Evolutionary conservation across 92 coral and sea anemone genomes (phyloP).

Genomic region (Porites evermanni): DNA sequence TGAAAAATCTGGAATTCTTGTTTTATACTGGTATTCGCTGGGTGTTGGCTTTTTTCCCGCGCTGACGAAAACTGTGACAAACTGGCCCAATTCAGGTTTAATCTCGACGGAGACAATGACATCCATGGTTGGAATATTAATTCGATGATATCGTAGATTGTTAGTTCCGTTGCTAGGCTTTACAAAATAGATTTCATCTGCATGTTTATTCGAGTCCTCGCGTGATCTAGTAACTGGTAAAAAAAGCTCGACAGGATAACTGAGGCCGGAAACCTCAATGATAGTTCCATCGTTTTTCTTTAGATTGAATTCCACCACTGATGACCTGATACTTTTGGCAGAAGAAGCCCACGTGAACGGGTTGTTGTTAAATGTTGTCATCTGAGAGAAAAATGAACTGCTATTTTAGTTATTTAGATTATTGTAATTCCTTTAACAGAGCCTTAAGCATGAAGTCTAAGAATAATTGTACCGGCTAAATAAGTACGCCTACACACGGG

Average conservation of each 20-base stretch:
- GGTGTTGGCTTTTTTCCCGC: constrained; percentile 60
- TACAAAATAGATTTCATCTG: constrained; percentile 45
- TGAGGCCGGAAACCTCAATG: constrained; percentile 56
- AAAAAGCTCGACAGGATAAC: constrained; percentile 64
- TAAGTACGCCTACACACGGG: too few relatives aligned
- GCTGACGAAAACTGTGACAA: constrained; percentile 43
- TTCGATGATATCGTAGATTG: constrained; percentile 59
- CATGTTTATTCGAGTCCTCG: not conserved
- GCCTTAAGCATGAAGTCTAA: too few relatives aligned
- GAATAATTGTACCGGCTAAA: too few relatives aligned
- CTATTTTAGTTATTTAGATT: not conserved
- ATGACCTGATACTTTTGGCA: constrained; percentile 54
- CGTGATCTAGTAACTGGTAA: constrained; percentile 30
- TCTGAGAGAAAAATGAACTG: constrained; percentile 40
- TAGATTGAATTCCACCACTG: constrained; percentile 76
- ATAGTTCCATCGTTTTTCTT: constrained; percentile 54
- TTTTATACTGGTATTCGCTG: constrained; percentile 20
- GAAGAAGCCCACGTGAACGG: constrained; percentile 79
- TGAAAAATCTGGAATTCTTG: constrained; percentile 53
- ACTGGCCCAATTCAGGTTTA: constrained; percentile 44
- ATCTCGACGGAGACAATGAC: constrained; percentile 35
- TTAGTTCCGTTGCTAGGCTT: constrained; percentile 59
- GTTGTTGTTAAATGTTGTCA: constrained; percentile 68
- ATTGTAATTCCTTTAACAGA: too few relatives aligned
- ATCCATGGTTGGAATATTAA: constrained; percentile 21